Base-by-base conservation (phyloP, 2,888 invertebrate species). In the Lasioglossum leucozonium region DNA sequence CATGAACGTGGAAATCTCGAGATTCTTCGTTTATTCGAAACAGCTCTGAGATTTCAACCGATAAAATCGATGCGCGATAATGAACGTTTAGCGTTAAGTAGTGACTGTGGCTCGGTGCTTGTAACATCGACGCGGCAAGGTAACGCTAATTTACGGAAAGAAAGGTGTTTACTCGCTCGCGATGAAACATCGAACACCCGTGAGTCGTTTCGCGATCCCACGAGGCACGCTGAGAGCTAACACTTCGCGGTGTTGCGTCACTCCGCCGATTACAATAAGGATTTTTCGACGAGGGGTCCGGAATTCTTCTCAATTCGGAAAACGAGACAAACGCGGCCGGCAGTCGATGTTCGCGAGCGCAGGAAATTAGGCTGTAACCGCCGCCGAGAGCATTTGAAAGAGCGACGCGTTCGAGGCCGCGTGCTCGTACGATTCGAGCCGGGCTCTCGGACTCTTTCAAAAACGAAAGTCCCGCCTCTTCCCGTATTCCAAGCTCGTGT, bases 401-500 rank as follows among this genome's bases (percentile, higher is more conserved):
- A 85, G 75, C 42, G 81, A 75, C 74, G 79, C 81, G 82, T 88
- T 72, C 90, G 91, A 85, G 88, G 87, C 85, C 90, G 84, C 77
- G 22, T 10, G 51, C 51, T 51, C 3, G 51, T 10, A 42, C 67
- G 11, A 82, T 72, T 80, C 86, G 67, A 83, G 82, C 81, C 58
- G 74, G 62, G 65, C 34, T 75, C 89, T 89, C 69, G 71, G 75
- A 81, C 87, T 91, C 89, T 89, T 89, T 92, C 89, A 93, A 93
- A 93, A 93, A 92, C 92, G 93, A 93, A 93, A 93, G 93, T 93
- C 88, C 85, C 88, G 79, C 87, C 93, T 93, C 92, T 90, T 94
- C 92, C 92, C 88, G 92, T 94, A 94, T 94, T 93, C 94, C 90
- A 90, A 81, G 79, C 93, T 92, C 93, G 94, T 93, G 87, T 88